Conservation (phyloP, 2,113 vertebrate genomes). For the Cinclus mexicanus region DNA sequence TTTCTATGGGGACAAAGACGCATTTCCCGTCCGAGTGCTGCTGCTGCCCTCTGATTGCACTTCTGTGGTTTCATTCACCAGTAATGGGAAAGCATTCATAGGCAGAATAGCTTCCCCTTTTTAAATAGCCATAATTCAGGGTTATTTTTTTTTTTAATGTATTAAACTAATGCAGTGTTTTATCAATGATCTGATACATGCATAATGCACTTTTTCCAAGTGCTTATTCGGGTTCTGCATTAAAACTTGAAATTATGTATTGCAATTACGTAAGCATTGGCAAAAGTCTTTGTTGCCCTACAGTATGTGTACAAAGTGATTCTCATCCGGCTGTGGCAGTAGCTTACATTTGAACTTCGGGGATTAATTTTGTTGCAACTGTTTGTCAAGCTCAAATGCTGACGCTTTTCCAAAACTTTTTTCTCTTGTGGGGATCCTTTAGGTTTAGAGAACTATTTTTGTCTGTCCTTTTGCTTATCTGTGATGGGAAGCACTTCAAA, state of each 20-base stretch:
- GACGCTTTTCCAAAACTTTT: neutral
- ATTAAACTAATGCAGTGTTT: constrained; percentile 71
- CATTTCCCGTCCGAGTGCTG: constrained; percentile 72
- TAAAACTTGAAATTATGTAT: constrained; percentile 69
- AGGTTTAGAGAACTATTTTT: neutral
- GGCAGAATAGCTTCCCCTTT: constrained; percentile 71
- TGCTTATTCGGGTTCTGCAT: constrained; percentile 40
- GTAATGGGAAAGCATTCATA: constrained; percentile 68
- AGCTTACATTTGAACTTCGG: constrained; percentile 17
- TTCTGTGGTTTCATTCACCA: constrained; percentile 72
- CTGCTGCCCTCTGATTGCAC: constrained; percentile 67
- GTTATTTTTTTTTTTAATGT: constrained; percentile 56
- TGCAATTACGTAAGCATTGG: constrained; percentile 52
- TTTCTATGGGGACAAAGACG: constrained; percentile 74
- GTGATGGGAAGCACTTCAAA: neutral
- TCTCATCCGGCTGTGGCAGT: constrained; percentile 28
- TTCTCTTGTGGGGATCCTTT: neutral
- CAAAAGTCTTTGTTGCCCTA: constrained; percentile 52
- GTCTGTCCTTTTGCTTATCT: neutral
- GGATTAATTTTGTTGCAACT: constrained; percentile 38
- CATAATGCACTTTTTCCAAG: constrained; percentile 61
- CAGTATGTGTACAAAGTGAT: constrained; percentile 36
- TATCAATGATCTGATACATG: constrained; percentile 70
- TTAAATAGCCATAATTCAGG: constrained; percentile 70
- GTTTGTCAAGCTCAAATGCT: neutral